Evolutionary conservation across 2,113 vertebrate genomes (phyloP).

Genomic region (Donacobius atricapilla): DNA sequence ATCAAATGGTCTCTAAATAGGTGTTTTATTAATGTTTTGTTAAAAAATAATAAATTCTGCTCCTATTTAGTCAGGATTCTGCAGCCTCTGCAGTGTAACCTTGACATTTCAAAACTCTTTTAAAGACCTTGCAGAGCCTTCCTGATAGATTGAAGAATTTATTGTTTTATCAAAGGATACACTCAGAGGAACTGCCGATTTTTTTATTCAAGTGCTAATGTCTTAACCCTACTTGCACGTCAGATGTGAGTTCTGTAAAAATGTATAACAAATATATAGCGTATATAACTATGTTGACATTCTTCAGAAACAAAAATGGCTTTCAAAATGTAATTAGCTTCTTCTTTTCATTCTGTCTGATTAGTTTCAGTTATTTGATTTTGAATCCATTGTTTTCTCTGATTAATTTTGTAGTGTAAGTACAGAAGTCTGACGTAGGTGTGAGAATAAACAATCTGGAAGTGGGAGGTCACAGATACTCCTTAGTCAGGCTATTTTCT

Average conservation of each 20-base stretch:
- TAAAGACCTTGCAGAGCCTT: not conserved
- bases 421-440: not conserved
- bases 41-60: slow-evolving; percentile 5
- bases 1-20: not conserved
- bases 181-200: not conserved
- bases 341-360: not conserved
- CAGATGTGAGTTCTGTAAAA: not conserved
- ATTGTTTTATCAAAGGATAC: not conserved
- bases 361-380: not conserved
- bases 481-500: not conserved
- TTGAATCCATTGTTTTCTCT: not conserved
- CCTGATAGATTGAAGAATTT: not conserved
- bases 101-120: slow-evolving; percentile 8
- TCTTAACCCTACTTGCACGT: not conserved
- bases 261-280: not conserved
- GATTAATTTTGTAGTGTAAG: not conserved
- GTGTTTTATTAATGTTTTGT: slow-evolving; percentile 33
- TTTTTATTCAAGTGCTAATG: not conserved
- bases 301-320: not conserved
- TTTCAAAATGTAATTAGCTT: not conserved
- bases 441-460: not conserved
- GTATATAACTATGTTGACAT: not conserved
- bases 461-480: not conserved
- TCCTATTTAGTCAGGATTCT: not conserved
- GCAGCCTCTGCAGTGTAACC: not conserved